Evolutionary conservation across 2,888 invertebrate genomes (phyloP).

Genomic region (Leptinotarsa peninsularis): DNA sequence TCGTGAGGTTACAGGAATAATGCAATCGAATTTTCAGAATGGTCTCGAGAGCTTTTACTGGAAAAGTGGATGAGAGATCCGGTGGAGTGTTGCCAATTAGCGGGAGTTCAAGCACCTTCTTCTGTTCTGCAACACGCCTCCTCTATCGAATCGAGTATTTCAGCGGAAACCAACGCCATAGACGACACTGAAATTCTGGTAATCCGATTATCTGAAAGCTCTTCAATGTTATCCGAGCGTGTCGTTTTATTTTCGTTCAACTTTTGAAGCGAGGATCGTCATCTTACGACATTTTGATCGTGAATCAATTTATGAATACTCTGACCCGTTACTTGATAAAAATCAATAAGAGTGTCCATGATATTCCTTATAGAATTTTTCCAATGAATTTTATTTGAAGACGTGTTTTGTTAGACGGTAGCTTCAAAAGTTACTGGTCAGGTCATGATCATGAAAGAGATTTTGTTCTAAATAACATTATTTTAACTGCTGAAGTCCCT

Average conservation of each 20-base stretch:
- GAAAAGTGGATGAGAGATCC: constrained; percentile 79
- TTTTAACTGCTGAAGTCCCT: no score
- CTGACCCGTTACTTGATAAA: no score
- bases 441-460: no score
- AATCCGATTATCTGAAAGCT: constrained; percentile 34
- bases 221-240: neutral
- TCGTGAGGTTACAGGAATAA: neutral
- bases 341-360: no score
- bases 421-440: no score
- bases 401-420: no score
- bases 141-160: constrained; percentile 62
- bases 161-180: constrained; percentile 57
- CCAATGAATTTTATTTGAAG: no score
- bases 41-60: constrained; percentile 75
- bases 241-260: neutral
- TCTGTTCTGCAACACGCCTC: constrained; percentile 65
- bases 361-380: no score
- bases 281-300: no score
- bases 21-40: constrained; percentile 67
- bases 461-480: no score
- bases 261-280: neutral
- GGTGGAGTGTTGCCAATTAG: constrained; percentile 73
- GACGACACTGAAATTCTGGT: constrained; percentile 60
- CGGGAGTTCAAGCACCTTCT: constrained; percentile 74
- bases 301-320: no score